Conservation (phyloP, 2,888 invertebrate species). For the Crematogaster levior region DNA sequence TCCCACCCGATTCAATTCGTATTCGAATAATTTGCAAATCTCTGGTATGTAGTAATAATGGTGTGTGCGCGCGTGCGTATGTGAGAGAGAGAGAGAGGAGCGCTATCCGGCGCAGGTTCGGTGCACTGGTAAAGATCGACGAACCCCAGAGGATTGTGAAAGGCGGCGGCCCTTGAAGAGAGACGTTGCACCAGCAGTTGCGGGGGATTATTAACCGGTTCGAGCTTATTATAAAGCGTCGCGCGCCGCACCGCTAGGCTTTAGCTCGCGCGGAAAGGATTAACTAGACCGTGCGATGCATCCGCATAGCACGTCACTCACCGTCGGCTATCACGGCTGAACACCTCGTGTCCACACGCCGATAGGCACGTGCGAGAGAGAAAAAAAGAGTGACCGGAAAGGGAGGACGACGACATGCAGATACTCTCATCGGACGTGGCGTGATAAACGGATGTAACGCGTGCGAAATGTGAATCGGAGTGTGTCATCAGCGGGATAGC, state of each 20-base stretch:
- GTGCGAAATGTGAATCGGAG: constrained; percentile 46
- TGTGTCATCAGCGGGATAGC: constrained; percentile 3
- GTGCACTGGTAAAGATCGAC: constrained; percentile 48
- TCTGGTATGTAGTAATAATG: too few relatives aligned
- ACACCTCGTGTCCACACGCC: constrained; percentile 45
- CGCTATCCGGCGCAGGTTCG: constrained; percentile 33
- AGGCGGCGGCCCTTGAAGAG: constrained; percentile 39
- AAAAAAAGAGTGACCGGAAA: constrained; percentile 13
- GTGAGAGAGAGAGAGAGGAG: too few relatives aligned
- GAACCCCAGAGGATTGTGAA: constrained; percentile 27
- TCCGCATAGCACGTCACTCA: constrained; percentile 45
- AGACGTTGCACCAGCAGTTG: constrained; percentile 32
- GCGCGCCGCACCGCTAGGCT: constrained; percentile 44
- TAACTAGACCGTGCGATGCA: constrained; percentile 62
- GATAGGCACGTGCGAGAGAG: constrained; percentile 11
- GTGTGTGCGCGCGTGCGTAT: too few relatives aligned
- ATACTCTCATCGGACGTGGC: not conserved
- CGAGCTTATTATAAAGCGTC: constrained; percentile 55
- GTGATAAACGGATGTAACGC: constrained; percentile 45
- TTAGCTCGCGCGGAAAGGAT: constrained; percentile 46
- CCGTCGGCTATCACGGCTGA: constrained; percentile 47
- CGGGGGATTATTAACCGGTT: constrained; percentile 36
- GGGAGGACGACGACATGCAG: constrained; percentile 35
- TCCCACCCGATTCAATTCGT: too few relatives aligned
- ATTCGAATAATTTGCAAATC: too few relatives aligned